Evolutionary conservation across 1,140 invertebrate genomes (phyloP).

Genomic region (Saccostrea echinata): DNA sequence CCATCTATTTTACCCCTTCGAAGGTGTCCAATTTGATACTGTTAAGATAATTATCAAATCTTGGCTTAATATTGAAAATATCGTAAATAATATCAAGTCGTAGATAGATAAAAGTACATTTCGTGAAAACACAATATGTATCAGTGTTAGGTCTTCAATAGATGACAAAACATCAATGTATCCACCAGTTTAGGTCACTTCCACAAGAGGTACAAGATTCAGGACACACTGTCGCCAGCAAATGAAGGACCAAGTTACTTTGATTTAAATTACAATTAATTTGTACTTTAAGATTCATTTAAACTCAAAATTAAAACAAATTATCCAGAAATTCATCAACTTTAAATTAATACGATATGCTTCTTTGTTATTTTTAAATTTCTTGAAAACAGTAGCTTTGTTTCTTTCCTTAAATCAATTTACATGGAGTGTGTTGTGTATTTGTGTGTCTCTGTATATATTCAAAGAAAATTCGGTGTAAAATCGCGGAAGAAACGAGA

Average conservation of each 20-base stretch:
- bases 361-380: too few relatives aligned
- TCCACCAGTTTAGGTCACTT: not conserved
- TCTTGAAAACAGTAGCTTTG: too few relatives aligned
- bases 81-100: conserved; percentile 9
- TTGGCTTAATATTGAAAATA: conserved; percentile 22
- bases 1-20: conserved; percentile 14
- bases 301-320: too few relatives aligned
- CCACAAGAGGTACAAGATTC: not conserved
- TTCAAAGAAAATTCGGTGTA: not conserved
- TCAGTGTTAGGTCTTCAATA: not conserved
- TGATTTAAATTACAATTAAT: too few relatives aligned
- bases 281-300: too few relatives aligned
- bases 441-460: not conserved
- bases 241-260: not conserved
- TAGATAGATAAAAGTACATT: conserved; percentile 8
- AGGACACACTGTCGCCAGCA: not conserved
- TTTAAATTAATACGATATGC: too few relatives aligned
- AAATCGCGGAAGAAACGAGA: not conserved
- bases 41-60: conserved; percentile 15
- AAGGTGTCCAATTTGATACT: conserved; percentile 30
- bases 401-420: too few relatives aligned
- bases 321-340: too few relatives aligned
- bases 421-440: too few relatives aligned
- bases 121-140: not conserved
- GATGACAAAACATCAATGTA: not conserved